Base-by-base conservation (phyloP, 2,888 invertebrate species). In the Strigamia crassipes region DNA sequence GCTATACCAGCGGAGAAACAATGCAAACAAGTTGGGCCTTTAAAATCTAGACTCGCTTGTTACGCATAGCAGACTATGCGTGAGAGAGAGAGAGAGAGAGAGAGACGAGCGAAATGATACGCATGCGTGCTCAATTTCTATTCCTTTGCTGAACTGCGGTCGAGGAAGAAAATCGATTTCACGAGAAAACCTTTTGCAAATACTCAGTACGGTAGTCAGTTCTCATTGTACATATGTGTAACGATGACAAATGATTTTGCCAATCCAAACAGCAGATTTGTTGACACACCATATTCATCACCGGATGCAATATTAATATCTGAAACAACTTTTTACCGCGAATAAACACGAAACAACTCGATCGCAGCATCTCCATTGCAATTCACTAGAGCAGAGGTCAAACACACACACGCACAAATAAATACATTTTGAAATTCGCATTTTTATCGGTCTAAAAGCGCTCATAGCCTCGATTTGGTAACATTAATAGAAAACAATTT, bases 131-230 rank as follows among this genome's bases (percentile, higher is more conserved):
- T 51, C 51, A 12, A 51, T 51, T 51, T 18, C 51, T 51, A 51
- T 51, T 51, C 51, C 51, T 51, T 51, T 18, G 51, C 51, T 18
- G 51, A 51, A 51, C 51, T 51, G 51, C 51, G 51, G 51, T 51
- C 13, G 51, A 51, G 51, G 51, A 51, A 51, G 51, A 51, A 51
- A 51, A 51, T 51, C 51, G 51, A 51, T 51, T 51, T 51, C 51
- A 51, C 10, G 6, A 51, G 51, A 51, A 51, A 51, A 51, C 51
- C 51, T 51, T 27, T 51, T 51, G 51, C 51, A 51, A 51, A 51
- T 51, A 51, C 8, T 51, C 27, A 13, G 51, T 18, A 51, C 51
- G 10, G 0, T 15, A 18, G 13, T 18, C 18, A 13, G 51, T 51
- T 38, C 6, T 0, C 38, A 38, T 38, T 38, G 38, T 38, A 38